Percentiles rank a stretch among this genome's conserved stretches.
phyloP scores from a whole-genome alignment of 2,113 vertebrate genomes.

The Urocitellus parryii region DNA sequence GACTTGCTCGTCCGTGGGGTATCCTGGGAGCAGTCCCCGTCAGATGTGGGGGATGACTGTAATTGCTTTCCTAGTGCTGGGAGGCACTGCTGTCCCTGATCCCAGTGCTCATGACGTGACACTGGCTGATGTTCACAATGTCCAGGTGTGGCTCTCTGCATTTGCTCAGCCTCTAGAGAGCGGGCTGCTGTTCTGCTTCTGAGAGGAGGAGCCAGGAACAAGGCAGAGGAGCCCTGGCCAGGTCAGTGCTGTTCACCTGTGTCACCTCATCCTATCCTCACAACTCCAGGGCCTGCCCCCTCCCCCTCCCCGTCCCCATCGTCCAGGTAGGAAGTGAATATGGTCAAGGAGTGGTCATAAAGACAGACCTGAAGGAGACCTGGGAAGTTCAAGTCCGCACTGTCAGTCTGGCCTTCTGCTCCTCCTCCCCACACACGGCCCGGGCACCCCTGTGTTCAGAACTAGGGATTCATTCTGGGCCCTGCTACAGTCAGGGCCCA shows the following conservation, averaged over 20 bases:
- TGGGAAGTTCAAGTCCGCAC: not conserved
- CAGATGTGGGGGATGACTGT: not conserved
- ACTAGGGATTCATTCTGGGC: not conserved
- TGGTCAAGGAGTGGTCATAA: too few relatives aligned
- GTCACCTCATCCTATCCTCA: not conserved
- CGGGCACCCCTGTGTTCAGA: not conserved
- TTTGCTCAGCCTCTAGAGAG: not conserved
- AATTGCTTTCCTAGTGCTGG: not conserved
- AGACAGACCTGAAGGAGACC: not conserved
- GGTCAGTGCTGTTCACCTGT: too few relatives aligned
- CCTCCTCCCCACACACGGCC: not conserved
- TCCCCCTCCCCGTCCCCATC: too few relatives aligned
- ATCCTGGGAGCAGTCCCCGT: not conserved
- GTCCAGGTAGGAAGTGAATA: not conserved
- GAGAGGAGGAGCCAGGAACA: not conserved
- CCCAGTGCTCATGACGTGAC: fast-evolving
- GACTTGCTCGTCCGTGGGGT: not conserved
- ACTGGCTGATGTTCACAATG: fast-evolving
- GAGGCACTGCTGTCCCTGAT: not conserved
- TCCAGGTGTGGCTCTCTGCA: fast-evolving
- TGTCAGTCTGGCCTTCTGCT: fast-evolving
- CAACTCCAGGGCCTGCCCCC: fast-evolving
- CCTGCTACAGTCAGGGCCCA: too few relatives aligned
- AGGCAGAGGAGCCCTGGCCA: not conserved
- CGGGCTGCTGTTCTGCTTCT: fast-evolving